phyloP scores from a whole-genome alignment of 2,888 invertebrate species.

The Pantelozetes paolii region DNA sequence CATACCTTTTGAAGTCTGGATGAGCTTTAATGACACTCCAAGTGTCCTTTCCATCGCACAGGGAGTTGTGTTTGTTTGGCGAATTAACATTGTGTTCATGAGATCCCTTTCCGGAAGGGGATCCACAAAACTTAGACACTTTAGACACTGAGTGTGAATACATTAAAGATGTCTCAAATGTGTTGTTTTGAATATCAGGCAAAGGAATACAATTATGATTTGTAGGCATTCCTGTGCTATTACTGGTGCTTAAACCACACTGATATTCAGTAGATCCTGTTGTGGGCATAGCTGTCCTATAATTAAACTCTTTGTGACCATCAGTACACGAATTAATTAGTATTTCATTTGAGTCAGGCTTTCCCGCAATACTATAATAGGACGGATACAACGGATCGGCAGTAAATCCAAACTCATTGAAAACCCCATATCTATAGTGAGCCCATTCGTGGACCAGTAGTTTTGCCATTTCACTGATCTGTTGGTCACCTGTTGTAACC shows the following conservation, averaged over 20 bases:
- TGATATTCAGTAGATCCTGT: no score
- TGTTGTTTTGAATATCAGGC: background rate
- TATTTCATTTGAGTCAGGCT: constrained; percentile 32
- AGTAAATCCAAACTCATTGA: constrained; percentile 62
- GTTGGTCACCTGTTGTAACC: constrained; percentile 16
- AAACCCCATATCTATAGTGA: constrained; percentile 65
- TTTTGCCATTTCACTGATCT: constrained; percentile 47
- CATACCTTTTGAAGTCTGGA: constrained; percentile 43
- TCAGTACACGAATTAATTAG: constrained; percentile 41
- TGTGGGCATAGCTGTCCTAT: no score
- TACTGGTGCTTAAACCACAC: background rate
- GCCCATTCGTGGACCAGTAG: constrained; percentile 60
- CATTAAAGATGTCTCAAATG: constrained; percentile 40
- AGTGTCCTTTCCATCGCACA: constrained; percentile 51
- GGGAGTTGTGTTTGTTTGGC: constrained; percentile 52
- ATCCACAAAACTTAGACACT: constrained; percentile 40
- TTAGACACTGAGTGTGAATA: constrained; percentile 20
- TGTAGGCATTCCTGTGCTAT: constrained; percentile 37
- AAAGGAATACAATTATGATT: constrained; percentile 36
- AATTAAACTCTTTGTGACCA: constrained; percentile 22
- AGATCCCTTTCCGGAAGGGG: background rate
- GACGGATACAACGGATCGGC: constrained; percentile 60
- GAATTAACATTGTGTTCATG: constrained; percentile 50
- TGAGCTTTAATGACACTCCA: constrained; percentile 50
- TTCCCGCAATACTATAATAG: constrained; percentile 41